A percentile compares a stretch with the other conserved stretches of the same genome.
phyloP scores from a whole-genome alignment of 1,140 invertebrate genomes.

The Drosophila malerkotliana region DNA sequence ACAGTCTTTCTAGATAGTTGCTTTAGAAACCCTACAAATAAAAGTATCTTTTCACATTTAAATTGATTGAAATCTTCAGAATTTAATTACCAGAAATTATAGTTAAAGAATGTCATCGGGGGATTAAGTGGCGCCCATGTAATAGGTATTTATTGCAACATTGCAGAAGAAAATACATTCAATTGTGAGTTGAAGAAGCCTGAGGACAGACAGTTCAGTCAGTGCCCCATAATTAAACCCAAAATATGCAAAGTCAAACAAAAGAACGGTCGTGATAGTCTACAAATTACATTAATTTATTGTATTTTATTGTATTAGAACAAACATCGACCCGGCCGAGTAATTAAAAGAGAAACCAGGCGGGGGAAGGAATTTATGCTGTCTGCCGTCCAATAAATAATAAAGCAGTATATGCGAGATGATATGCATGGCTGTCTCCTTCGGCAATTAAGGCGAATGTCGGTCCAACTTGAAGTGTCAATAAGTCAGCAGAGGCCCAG shows the following conservation, averaged over 20 bases:
- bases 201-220: neutral
- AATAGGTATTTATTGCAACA: neutral
- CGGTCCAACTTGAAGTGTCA: conserved; percentile 52
- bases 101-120: neutral
- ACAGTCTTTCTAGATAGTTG: no score
- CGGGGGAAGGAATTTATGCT: conserved; percentile 6
- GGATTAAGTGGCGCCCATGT: neutral
- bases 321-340: conserved; percentile 12
- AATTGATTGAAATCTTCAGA: neutral
- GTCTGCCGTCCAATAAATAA: conserved; percentile 29
- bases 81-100: conserved; percentile 4
- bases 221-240: neutral
- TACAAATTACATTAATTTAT: conserved; percentile 31
- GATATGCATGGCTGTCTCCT: conserved; percentile 28
- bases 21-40: no score
- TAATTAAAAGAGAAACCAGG: conserved; percentile 24
- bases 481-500: conserved; percentile 51
- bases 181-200: neutral
- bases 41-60: no score
- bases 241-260: conserved; percentile 9
- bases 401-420: neutral
- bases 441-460: conserved; percentile 56
- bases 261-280: conserved; percentile 1
- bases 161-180: neutral
- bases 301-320: conserved; percentile 24